Evolutionary conservation across 1,140 invertebrate species (phyloP).

Genomic region (Pararge aegeria): DNA sequence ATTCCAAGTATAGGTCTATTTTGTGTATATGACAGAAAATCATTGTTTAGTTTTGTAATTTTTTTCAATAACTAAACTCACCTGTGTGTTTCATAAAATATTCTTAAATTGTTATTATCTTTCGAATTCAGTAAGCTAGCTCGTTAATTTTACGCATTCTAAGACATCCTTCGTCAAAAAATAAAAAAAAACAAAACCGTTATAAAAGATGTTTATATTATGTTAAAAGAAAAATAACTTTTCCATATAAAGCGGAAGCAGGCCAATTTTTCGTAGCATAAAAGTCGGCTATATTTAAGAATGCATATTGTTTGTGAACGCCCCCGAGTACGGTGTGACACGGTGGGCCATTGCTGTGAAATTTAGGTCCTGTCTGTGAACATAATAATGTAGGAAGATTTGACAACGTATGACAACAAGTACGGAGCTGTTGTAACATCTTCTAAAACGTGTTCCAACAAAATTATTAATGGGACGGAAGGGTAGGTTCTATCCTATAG

Average conservation of each 20-base stretch:
- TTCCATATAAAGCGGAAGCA: slow-evolving; percentile 38
- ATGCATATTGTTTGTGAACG: slow-evolving; percentile 51
- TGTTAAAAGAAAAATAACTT: slow-evolving; percentile 25
- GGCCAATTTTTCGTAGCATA: slow-evolving; percentile 29
- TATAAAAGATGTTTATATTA: slow-evolving; percentile 21
- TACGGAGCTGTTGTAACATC: not conserved
- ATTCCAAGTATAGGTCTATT: too few relatives aligned
- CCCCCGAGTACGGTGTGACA: slow-evolving; percentile 45
- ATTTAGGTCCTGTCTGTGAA: slow-evolving; percentile 35
- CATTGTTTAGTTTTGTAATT: too few relatives aligned
- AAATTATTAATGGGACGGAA: not conserved
- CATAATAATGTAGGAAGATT: slow-evolving; percentile 42
- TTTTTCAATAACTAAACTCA: too few relatives aligned
- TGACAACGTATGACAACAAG: slow-evolving; percentile 12
- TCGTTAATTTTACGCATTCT: not conserved
- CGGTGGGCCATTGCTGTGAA: slow-evolving; percentile 36
- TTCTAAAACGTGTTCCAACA: not conserved
- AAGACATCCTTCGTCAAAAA: not conserved
- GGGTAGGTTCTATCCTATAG: too few relatives aligned
- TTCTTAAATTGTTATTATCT: too few relatives aligned
- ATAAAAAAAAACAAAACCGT: slow-evolving; percentile 10
- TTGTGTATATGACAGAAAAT: too few relatives aligned
- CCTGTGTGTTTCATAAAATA: too few relatives aligned
- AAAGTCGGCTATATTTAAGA: slow-evolving; percentile 53
- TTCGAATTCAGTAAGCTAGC: too few relatives aligned